phyloP scores from a whole-genome alignment of 1,140 invertebrate species.

The Chionoecetes opilio region DNA sequence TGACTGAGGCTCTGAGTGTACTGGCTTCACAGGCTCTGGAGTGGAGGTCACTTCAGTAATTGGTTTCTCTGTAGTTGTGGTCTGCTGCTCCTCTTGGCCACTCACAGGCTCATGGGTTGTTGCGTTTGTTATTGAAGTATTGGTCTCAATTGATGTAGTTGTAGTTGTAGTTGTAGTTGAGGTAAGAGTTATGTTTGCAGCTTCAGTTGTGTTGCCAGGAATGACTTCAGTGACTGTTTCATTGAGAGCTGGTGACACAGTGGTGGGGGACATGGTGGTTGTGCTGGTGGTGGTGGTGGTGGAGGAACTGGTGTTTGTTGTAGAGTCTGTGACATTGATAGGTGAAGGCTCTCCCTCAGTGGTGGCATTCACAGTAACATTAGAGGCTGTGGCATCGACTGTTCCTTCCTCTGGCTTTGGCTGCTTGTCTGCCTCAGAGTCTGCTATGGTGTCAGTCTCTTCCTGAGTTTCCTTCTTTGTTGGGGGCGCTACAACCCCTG shows the following conservation, averaged over 20 bases:
- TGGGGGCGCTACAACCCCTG: not conserved
- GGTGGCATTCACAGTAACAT: slow-evolving; percentile 25
- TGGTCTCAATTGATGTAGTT: not conserved
- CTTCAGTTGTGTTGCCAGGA: not conserved
- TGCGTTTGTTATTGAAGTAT: not conserved
- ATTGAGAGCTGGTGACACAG: not conserved
- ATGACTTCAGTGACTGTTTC: not conserved
- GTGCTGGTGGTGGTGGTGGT: slow-evolving; percentile 1
- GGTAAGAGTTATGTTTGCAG: not conserved
- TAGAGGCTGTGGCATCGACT: not conserved
- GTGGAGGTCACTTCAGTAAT: not conserved
- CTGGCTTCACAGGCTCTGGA: not conserved
- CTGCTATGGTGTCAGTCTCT: not conserved
- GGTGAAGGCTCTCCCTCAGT: not conserved
- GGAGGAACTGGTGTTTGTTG: not conserved
- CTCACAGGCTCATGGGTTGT: not conserved
- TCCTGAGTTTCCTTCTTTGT: slow-evolving; percentile 20
- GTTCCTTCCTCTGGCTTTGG: not conserved
- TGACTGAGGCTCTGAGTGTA: too few species aligned
- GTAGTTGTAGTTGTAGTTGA: slow-evolving; percentile 12
- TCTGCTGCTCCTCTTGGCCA: not conserved
- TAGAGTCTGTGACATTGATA: slow-evolving; percentile 5
- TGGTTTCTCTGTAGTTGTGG: not conserved
- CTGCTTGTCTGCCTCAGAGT: not conserved
- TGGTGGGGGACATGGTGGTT: not conserved